A percentile compares a stretch with the other conserved stretches of the same genome.
Conservation (phyloP, 2,113 vertebrate species). For the Salvelinus alpinus region DNA sequence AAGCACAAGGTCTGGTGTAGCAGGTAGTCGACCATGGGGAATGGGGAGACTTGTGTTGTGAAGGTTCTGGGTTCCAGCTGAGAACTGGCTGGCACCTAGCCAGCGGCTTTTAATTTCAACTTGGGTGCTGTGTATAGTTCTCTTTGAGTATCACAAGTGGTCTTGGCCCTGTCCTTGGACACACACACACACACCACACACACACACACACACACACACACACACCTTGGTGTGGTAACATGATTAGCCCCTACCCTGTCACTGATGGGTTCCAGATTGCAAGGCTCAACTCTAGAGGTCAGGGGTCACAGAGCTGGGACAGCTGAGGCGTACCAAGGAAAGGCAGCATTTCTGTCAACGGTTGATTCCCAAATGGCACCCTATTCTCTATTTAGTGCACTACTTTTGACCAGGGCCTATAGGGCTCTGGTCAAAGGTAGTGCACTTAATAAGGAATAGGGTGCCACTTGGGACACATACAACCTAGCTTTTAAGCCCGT, state of each 20-base stretch:
- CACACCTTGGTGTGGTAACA: background rate
- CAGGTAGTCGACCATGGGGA: too few species aligned
- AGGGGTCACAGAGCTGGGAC: background rate
- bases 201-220: too few species aligned
- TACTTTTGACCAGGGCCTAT: too few species aligned
- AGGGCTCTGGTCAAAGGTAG: too few species aligned
- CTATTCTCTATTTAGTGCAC: too few species aligned
- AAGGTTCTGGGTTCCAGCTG: background rate
- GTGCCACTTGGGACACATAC: too few species aligned
- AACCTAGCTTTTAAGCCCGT: too few species aligned
- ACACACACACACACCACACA: background rate
- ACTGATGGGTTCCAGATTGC: slow-evolving; percentile 1
- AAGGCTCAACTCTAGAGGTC: background rate
- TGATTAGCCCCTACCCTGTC: background rate
- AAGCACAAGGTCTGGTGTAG: background rate
- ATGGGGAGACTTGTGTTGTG: too few species aligned
- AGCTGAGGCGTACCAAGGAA: too few species aligned
- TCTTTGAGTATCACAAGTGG: background rate
- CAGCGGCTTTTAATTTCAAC: background rate
- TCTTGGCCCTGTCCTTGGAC: background rate
- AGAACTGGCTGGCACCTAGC: background rate
- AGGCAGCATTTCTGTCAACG: too few species aligned
- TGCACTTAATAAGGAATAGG: too few species aligned
- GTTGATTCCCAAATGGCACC: too few species aligned
- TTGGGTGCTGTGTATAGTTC: background rate